phyloP scores from a whole-genome alignment of 2,797 vertebrate species.

The Thunnus albacares region DNA sequence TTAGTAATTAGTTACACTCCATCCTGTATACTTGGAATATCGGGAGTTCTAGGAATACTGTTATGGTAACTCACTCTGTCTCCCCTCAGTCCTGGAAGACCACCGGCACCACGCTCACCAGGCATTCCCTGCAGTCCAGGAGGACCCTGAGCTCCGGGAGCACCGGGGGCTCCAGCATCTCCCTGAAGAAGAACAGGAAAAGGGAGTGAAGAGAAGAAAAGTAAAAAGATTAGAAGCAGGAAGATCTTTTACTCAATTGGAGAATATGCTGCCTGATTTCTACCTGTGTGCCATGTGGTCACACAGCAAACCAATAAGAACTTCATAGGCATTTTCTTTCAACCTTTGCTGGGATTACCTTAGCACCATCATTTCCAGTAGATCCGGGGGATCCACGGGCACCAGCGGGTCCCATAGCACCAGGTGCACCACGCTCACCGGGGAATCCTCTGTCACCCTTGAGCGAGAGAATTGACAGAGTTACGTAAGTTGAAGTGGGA shows the following conservation, averaged over 20 bases:
- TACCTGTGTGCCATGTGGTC: not conserved
- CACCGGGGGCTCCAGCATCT: slow-evolving; percentile 92
- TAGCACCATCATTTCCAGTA: slow-evolving; percentile 96
- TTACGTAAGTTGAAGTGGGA: not conserved
- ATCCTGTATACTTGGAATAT: not conserved
- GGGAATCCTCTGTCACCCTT: slow-evolving; percentile 99
- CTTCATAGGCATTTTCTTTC: not conserved
- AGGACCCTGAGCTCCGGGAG: slow-evolving; percentile 91
- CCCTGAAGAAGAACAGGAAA: slow-evolving; percentile 83
- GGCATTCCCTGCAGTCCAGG: slow-evolving; percentile 99
- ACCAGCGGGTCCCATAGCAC: slow-evolving; percentile 90
- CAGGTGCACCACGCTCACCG: slow-evolving; percentile 94
- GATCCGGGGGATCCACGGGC: slow-evolving; percentile 92
- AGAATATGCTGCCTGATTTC: not conserved
- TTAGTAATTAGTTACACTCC: not conserved
- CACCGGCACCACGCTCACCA: slow-evolving; percentile 95
- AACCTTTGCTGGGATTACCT: slow-evolving; percentile 82
- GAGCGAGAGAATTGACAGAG: not conserved
- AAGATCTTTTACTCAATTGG: not conserved
- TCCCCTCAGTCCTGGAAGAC: slow-evolving; percentile 96
- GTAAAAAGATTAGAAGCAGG: not conserved
- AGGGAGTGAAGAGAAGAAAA: not conserved
- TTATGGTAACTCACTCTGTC: slow-evolving; percentile 90
- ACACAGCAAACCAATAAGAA: not conserved
- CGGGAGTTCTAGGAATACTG: not conserved